A percentile compares a stretch with the other conserved stretches of the same genome.
Conservation (phyloP, 2,888 invertebrate species). For the Conops quadrifasciatus region DNA sequence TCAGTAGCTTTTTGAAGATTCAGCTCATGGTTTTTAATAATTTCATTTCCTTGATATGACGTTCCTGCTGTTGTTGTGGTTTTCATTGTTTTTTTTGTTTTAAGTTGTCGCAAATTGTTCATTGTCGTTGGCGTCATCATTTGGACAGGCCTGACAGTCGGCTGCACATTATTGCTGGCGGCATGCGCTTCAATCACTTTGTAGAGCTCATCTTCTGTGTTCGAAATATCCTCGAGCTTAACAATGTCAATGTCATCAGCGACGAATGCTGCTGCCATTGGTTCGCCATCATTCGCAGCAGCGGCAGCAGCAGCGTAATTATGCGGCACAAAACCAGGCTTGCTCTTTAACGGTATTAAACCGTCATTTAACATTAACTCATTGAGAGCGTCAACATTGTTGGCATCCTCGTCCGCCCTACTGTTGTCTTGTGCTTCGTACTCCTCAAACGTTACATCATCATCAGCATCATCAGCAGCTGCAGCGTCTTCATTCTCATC, state of each 20-base stretch:
- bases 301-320: not conserved
- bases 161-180: not conserved
- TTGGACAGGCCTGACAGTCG: no score
- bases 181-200: slow-evolving; percentile 49
- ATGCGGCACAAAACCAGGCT: slow-evolving; percentile 29
- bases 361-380: slow-evolving; percentile 62
- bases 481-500: slow-evolving; percentile 19
- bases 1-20: no score
- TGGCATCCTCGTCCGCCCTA: slow-evolving; percentile 10
- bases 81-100: not conserved
- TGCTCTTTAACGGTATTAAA: slow-evolving; percentile 45
- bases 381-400: slow-evolving; percentile 46
- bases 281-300: no score
- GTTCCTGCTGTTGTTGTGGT: not conserved
- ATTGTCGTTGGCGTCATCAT: slow-evolving; percentile 6
- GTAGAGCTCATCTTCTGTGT: slow-evolving; percentile 57
- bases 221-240: slow-evolving; percentile 53
- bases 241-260: slow-evolving; percentile 59
- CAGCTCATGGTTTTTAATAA: slow-evolving; percentile 25
- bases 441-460: not conserved
- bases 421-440: not conserved
- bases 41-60: slow-evolving; percentile 33
- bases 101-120: not conserved
- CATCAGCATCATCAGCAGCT: not conserved
- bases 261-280: not conserved